These are phyloP conservation scores for Phasianus colchicus DNA, from an alignment of 2,113 vertebrate species.

Conservation along the genomic window DNA sequence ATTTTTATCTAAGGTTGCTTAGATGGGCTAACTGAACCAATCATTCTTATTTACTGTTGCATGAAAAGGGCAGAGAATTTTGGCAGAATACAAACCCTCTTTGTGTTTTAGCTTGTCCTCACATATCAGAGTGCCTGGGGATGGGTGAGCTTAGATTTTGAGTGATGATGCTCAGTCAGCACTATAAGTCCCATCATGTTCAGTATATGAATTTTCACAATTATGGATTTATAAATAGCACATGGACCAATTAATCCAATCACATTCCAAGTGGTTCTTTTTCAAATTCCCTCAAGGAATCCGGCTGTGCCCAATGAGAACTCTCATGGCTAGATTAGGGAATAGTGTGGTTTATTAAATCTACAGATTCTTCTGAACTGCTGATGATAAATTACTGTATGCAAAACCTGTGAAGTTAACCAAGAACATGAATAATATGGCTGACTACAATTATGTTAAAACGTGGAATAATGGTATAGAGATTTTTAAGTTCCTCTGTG, in stretches of 20 bases:
- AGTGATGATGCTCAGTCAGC: background rate
- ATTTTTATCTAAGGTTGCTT: background rate
- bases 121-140: background rate
- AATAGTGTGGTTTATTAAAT: no score
- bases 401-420: no score
- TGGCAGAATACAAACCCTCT: background rate
- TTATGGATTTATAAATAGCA: background rate
- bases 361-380: no score
- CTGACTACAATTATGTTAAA: no score
- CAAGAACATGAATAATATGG: no score
- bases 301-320: no score
- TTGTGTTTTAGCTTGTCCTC: background rate
- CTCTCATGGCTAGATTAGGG: no score
- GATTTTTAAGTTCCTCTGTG: no score
- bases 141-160: background rate
- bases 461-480: no score
- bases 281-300: no score
- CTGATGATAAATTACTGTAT: no score
- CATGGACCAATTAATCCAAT: background rate
- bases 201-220: background rate
- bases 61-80: background rate
- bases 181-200: background rate
- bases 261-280: no score
- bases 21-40: background rate
- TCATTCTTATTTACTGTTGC: background rate